These are phyloP conservation scores for Sabellastarte sp. DNA, from an alignment of 2,888 invertebrate species.

Conservation along the genomic window DNA sequence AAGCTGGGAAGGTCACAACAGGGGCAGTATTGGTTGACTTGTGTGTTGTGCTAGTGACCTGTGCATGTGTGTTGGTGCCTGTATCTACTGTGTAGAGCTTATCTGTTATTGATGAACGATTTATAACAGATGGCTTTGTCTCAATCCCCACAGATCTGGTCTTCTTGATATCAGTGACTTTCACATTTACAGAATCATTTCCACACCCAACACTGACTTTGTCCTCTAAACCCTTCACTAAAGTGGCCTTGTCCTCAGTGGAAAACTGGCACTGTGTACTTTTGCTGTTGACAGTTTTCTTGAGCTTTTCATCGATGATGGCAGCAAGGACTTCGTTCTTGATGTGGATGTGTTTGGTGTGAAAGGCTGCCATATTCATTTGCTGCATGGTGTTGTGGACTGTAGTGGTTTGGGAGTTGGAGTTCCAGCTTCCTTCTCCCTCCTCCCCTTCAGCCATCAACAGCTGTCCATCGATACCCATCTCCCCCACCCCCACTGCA, in stretches of 20 bases:
- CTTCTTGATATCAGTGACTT: slow-evolving; percentile 37
- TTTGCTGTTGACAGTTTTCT: slow-evolving; percentile 47
- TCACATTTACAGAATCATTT: slow-evolving; percentile 48
- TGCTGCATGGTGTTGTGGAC: slow-evolving; percentile 21
- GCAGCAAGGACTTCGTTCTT: slow-evolving; percentile 25
- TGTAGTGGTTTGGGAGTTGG: not conserved
- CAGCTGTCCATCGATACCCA: slow-evolving; percentile 16
- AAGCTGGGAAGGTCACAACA: slow-evolving; percentile 29
- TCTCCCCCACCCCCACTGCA: slow-evolving; percentile 50
- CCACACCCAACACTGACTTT: slow-evolving; percentile 42
- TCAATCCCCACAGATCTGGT: slow-evolving; percentile 44
- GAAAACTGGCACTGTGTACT: slow-evolving; percentile 41
- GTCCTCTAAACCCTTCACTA: slow-evolving; percentile 13
- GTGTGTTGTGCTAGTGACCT: slow-evolving; percentile 16
- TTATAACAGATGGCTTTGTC: no score
- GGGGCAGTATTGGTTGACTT: slow-evolving; percentile 42
- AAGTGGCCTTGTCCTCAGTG: slow-evolving; percentile 22
- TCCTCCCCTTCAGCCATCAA: not conserved
- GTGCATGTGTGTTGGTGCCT: slow-evolving; percentile 25
- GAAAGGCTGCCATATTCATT: slow-evolving; percentile 28
- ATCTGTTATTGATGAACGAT: slow-evolving; percentile 21
- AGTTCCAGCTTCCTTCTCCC: not conserved
- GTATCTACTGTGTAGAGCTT: slow-evolving; percentile 7
- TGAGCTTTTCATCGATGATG: slow-evolving; percentile 42
- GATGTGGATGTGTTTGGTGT: slow-evolving; percentile 23